Conservation (phyloP, 2,113 vertebrate genomes). For the Cathartes aura region DNA sequence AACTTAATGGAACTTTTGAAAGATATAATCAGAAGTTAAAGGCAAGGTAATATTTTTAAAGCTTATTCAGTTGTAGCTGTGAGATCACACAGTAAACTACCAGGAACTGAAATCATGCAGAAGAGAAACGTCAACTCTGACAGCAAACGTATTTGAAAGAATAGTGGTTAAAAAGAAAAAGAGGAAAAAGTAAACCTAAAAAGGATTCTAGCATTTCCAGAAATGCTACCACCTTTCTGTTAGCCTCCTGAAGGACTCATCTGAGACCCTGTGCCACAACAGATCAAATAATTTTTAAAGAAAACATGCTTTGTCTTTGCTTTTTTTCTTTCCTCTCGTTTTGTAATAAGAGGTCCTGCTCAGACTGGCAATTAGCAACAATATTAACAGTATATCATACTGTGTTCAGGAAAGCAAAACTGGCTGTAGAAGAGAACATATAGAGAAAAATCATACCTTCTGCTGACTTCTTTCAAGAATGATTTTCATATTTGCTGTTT, state of each 20-base stretch:
- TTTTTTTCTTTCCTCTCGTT: neutral
- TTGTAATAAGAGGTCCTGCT: neutral
- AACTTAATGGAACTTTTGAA: conserved; percentile 25
- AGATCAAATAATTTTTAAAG: neutral
- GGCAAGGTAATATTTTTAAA: neutral
- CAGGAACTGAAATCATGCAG: conserved; percentile 26
- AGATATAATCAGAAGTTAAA: conserved; percentile 5
- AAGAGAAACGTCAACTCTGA: conserved; percentile 1
- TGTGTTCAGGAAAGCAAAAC: neutral
- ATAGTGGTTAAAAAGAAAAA: neutral
- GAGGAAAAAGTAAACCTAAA: neutral
- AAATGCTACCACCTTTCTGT: neutral
- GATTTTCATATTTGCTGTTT: neutral
- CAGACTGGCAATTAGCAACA: neutral
- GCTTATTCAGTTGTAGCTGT: conserved; percentile 30
- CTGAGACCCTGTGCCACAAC: neutral
- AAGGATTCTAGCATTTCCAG: neutral
- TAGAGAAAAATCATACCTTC: neutral
- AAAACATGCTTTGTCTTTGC: neutral
- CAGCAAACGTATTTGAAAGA: conserved; percentile 3
- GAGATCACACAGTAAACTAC: conserved; percentile 29
- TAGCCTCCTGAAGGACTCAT: neutral
- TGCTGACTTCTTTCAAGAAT: neutral
- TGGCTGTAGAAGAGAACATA: neutral
- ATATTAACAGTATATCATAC: neutral